These are phyloP conservation scores for Halichoeres trimaculatus DNA, from an alignment of 2,113 vertebrate genomes.

Conservation along the genomic window DNA sequence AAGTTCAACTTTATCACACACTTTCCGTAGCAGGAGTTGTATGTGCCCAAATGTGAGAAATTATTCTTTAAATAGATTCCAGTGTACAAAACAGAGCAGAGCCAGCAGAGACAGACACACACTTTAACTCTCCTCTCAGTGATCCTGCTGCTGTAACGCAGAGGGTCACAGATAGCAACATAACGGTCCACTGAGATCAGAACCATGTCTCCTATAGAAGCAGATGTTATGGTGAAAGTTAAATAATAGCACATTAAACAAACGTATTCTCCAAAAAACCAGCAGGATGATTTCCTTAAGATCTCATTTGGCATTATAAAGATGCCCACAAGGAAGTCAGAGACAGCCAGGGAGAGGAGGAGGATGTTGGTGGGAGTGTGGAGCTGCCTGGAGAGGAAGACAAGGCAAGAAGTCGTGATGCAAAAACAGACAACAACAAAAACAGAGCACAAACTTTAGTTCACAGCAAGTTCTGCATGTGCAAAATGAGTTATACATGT, in stretches of 20 bases:
- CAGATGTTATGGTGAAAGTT: not conserved
- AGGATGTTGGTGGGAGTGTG: slow-evolving; percentile 3
- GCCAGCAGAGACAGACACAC: slow-evolving; percentile 46
- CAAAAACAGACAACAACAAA: too few relatives aligned
- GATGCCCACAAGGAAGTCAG: not conserved
- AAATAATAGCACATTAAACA: not conserved
- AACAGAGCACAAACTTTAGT: too few relatives aligned
- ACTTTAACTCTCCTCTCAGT: slow-evolving; percentile 21
- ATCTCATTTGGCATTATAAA: not conserved
- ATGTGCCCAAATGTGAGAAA: fast-evolving
- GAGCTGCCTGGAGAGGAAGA: not conserved
- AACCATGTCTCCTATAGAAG: not conserved
- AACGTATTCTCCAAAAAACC: not conserved
- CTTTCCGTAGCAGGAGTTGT: not conserved
- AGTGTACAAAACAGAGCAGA: slow-evolving; percentile 1
- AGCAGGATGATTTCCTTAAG: not conserved
- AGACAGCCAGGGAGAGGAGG: not conserved
- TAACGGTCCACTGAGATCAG: not conserved
- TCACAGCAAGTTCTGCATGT: too few relatives aligned
- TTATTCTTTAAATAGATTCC: fast-evolving
- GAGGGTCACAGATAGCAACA: slow-evolving; percentile 5
- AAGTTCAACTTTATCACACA: not conserved
- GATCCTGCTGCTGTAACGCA: slow-evolving; percentile 13
- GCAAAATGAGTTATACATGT: too few relatives aligned
- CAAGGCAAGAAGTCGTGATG: not conserved